Conservation (phyloP, 2,113 vertebrate species). For the Nyctibius bracteatus region DNA sequence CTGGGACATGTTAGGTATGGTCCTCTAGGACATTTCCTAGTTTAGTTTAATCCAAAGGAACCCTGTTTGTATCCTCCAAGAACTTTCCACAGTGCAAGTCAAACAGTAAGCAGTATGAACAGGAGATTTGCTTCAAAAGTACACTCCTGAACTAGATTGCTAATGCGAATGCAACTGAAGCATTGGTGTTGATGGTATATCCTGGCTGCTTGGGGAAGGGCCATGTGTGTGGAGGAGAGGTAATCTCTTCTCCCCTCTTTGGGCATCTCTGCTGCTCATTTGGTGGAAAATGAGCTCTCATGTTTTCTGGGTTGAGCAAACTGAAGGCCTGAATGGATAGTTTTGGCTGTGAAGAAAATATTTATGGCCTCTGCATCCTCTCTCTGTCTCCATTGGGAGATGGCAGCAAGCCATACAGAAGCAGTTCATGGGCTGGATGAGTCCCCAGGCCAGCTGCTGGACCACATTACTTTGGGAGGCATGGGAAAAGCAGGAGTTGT, state of each 20-base stretch:
- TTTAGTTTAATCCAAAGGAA: neutral
- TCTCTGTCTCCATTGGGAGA: neutral
- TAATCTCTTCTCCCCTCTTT: neutral
- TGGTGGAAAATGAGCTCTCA: neutral
- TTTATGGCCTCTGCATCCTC: neutral
- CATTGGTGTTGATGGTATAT: neutral
- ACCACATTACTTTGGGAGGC: neutral
- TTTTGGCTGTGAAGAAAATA: neutral
- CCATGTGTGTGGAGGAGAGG: neutral
- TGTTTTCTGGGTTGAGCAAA: neutral
- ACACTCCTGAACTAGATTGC: neutral
- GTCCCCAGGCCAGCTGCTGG: neutral
- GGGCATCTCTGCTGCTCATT: neutral
- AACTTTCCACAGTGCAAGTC: neutral
- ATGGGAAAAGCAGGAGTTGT: neutral
- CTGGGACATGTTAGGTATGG: neutral
- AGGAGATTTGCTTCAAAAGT: neutral
- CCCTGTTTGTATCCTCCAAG: neutral
- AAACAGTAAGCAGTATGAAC: neutral
- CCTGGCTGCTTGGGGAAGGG: neutral
- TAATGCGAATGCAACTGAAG: neutral
- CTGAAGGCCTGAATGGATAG: neutral
- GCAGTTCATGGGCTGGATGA: neutral
- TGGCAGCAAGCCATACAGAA: neutral
- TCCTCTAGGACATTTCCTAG: neutral